Base-by-base conservation (phyloP, 2,113 vertebrate genomes). In the Nibea coibor region DNA sequence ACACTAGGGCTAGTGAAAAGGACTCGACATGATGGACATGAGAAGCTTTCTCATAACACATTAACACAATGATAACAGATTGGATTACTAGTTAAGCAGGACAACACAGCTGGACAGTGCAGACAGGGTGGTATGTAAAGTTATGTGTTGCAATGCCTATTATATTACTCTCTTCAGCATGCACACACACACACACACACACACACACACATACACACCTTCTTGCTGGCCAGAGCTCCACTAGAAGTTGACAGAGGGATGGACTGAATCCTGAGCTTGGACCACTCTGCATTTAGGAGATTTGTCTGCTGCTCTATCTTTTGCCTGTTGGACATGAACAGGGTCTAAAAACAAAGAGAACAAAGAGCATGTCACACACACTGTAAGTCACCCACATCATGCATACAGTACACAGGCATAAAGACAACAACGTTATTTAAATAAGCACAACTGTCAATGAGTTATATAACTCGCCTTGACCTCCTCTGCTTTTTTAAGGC, bases 271-370 rank as follows among this genome's bases (percentile, higher is more conserved):
- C 96, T 94, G 59, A 98, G 96, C 68, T 96, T 96, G 92, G 97
- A 96, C 98, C 98, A 99, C 43, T 97, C 97, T 74, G 97, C 95
- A 31, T 98, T 98, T 78, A 99, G 94, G 43, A 98, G 83, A 1
- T 96, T 94, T 5, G 96, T 96, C 88, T 96, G 96, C 70, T 96
- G 94, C 57, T 99, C 97, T 78, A 98, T 97, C 85, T 98, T 99
- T 0, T 94, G 94, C 84, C 97, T 95, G 93, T 99, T 99, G 73
- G 96, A 95, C 91, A 96, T 95, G 88, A 98, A 99, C 17, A 97
- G 88, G 80, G 95, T 94, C 98, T 99, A 63, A 70, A 88, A 67
- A 82, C 43, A 88, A 71, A 71, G 8, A 70, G 16, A 75, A 59
- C 11, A 76, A 66, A 63, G 17, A 53, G 5, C 14, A 59, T 4